Evolutionary conservation across 2,113 vertebrate genomes (phyloP).

Genomic region (Podilymbus podiceps): DNA sequence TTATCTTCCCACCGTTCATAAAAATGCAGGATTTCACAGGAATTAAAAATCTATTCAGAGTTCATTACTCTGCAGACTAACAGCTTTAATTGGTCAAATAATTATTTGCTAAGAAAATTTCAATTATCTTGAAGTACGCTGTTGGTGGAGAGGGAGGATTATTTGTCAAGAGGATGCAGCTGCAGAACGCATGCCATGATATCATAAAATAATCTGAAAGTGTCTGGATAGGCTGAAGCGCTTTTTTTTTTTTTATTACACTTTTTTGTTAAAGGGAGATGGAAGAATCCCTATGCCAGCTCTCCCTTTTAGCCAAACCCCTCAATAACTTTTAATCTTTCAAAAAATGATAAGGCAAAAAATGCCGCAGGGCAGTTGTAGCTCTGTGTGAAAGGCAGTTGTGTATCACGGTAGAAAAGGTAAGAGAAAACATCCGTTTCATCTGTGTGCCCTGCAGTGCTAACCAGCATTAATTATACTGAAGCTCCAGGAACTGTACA

Average conservation of each 20-base stretch:
- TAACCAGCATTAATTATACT: not conserved
- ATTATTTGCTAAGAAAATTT: conserved; percentile 23
- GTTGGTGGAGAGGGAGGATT: not conserved
- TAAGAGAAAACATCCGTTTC: not conserved
- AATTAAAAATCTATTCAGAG: not conserved
- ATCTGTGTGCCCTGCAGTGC: not conserved
- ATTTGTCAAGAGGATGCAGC: conserved; percentile 15
- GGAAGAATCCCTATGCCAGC: not conserved
- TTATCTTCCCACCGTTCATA: not conserved
- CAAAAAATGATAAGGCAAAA: not conserved
- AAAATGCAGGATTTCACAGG: not conserved
- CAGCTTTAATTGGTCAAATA: conserved; percentile 44
- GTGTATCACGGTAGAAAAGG: rapidly evolving
- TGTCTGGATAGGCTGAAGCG: not conserved
- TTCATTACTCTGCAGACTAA: conserved; percentile 12
- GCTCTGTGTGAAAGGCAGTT: not conserved
- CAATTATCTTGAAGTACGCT: conserved; percentile 26
- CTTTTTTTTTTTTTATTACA: not conserved
- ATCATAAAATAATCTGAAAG: not conserved
- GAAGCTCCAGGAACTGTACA: not conserved
- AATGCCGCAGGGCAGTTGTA: not conserved
- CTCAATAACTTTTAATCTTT: not conserved
- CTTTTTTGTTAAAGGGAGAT: not conserved
- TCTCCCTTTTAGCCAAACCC: not conserved
- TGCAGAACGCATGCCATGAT: not conserved